Conservation (phyloP, 2,113 vertebrate genomes). For the Lycaon pictus region DNA sequence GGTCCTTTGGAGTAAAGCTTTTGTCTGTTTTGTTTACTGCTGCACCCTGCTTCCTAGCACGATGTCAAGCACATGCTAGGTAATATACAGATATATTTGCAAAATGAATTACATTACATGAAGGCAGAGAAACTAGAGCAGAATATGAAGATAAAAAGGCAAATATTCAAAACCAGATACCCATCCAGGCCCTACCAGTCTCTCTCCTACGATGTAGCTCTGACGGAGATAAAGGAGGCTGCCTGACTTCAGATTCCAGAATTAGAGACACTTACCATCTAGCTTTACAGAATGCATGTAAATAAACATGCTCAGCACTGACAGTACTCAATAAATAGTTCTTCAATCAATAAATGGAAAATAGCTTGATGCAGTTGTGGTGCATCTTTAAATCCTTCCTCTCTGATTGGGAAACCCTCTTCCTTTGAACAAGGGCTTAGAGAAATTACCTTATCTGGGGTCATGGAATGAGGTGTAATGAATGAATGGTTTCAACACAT, state of each 20-base stretch:
- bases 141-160: neutral
- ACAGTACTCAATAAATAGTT: neutral
- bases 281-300: accelerated
- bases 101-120: neutral
- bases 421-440: neutral
- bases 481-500: neutral
- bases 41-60: neutral
- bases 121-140: neutral
- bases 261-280: no score
- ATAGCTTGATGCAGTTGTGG: neutral
- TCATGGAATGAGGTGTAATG: accelerated
- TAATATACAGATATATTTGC: neutral
- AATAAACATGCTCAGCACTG: no score
- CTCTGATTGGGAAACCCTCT: neutral
- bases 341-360: neutral
- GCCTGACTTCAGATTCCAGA: neutral
- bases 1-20: neutral
- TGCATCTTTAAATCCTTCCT: neutral
- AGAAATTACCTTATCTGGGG: neutral
- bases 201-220: neutral
- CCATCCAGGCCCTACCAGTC: neutral
- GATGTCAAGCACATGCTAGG: neutral
- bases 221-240: neutral
- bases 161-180: neutral
- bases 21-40: neutral